Evolutionary conservation across 2,888 invertebrate genomes (phyloP), one percentile per base, ranked within the genome.

Genomic region (Mythimna vitellina): DNA sequence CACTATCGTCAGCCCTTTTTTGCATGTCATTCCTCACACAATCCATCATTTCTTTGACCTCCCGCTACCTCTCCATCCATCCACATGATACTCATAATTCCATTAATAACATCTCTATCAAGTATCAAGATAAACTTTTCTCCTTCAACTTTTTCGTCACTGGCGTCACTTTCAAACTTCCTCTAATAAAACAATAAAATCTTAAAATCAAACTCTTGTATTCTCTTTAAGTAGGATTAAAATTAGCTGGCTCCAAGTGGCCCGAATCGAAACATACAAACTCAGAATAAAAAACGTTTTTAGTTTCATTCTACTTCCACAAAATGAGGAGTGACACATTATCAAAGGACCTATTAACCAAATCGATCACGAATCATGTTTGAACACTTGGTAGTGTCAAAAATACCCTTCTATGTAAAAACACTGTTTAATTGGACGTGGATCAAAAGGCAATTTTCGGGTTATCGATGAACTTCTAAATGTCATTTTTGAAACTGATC

Each of bases 301-400:
- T 78, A 78, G 73, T 80, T 71, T 82, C 80, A 71, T 58, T 68
- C 75, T 51, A 46, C 51, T 73, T 76, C 20, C 17, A 63, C 35
- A 25, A 71, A 81, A 83, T 72, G 62, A 73, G 63, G n/a, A 78
- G 71, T 81, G 83, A 78, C 83, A 68, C 12, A 46, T 68, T 73
- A 83, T 78, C 71, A 83, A 76, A 76, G 73, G 75, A 71, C 60
- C 57, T 53, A 67, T 80, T 80, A 66, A 42, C 51, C 14, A 22
- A 54, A 70, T 64, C 46, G 64, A 56, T 66, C 58, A 35, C 66
- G 20, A 54, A 12, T 46, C 38, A 57, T 61, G 58, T 51, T 65
- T 61, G 83, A 75, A 65, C 35, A 73, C 61, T 61, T 80, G 69
- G 63, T 29, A 73, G 54, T 70, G 46, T 73, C 69, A 75, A 56